These are phyloP conservation scores for Gallinago jamesoni DNA, from an alignment of 2,113 vertebrate genomes.

Conservation along the genomic window DNA sequence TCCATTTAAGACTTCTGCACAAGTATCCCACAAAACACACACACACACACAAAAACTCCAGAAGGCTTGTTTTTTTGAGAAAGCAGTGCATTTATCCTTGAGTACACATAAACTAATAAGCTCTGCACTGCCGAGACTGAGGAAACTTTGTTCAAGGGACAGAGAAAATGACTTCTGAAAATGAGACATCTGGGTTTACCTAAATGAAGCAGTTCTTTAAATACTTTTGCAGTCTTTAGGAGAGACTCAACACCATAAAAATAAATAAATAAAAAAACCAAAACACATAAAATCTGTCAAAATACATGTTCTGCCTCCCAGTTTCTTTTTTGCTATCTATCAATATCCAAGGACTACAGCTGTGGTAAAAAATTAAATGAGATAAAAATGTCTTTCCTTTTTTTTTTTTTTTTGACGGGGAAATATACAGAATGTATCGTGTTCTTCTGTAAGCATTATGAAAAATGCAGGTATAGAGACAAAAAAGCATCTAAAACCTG, in stretches of 20 bases:
- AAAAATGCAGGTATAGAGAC: not conserved
- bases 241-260: not conserved
- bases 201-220: not conserved
- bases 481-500: not conserved
- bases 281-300: not conserved
- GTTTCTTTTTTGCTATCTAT: not conserved
- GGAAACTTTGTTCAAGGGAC: not conserved
- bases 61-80: not conserved
- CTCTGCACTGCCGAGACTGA: not conserved
- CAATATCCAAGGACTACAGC: not conserved
- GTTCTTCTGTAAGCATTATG: not conserved
- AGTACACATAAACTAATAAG: not conserved
- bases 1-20: not conserved
- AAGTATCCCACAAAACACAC: not conserved
- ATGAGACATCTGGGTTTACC: not conserved
- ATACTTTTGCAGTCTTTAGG: not conserved
- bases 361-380: not conserved
- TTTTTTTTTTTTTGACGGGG: too few relatives aligned
- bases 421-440: not conserved
- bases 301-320: not conserved
- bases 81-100: not conserved
- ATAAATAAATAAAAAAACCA: not conserved
- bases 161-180: not conserved
- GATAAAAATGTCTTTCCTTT: not conserved
- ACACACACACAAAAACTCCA: not conserved